A percentile compares a stretch with the other conserved stretches of the same genome.
phyloP scores from a whole-genome alignment of 2,113 vertebrate species.

The Recurvirostra avosetta region DNA sequence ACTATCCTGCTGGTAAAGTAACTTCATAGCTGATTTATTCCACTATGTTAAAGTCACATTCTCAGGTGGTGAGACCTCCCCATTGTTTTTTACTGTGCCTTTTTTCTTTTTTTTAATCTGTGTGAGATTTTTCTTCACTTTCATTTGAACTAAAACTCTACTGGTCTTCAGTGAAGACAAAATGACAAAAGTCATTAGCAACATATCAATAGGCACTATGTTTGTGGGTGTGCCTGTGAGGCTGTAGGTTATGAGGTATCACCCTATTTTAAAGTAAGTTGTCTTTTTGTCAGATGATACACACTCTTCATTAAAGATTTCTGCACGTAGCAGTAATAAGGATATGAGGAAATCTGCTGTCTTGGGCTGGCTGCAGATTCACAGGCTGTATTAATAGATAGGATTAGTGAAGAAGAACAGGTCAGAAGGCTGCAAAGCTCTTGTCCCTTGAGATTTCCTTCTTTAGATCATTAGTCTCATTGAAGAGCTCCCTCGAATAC shows the following conservation, averaged over 20 bases:
- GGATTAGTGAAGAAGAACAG: slow-evolving; percentile 65
- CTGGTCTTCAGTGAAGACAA: not conserved
- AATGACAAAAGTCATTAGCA: not conserved
- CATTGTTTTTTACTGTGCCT: fast-evolving
- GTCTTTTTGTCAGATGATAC: not conserved
- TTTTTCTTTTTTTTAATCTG: not conserved
- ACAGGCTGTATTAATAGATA: slow-evolving; percentile 53
- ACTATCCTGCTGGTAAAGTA: not conserved
- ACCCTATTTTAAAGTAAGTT: not conserved
- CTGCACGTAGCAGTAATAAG: not conserved
- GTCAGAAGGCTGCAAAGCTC: slow-evolving; percentile 54
- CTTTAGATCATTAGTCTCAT: slow-evolving; percentile 48
- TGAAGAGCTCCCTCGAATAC: not conserved
- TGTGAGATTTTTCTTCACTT: not conserved
- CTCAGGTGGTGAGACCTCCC: fast-evolving
- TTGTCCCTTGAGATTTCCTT: slow-evolving; percentile 51
- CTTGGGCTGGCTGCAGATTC: not conserved
- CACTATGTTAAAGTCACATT: not conserved
- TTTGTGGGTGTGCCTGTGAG: not conserved
- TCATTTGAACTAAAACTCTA: not conserved
- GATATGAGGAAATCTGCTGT: slow-evolving; percentile 1
- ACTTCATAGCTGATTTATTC: not conserved
- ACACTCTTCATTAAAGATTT: not conserved
- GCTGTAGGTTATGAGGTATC: not conserved
- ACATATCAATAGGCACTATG: fast-evolving